Evolutionary conservation across 2,113 vertebrate genomes (phyloP).

Genomic region (Pithys albifrons): DNA sequence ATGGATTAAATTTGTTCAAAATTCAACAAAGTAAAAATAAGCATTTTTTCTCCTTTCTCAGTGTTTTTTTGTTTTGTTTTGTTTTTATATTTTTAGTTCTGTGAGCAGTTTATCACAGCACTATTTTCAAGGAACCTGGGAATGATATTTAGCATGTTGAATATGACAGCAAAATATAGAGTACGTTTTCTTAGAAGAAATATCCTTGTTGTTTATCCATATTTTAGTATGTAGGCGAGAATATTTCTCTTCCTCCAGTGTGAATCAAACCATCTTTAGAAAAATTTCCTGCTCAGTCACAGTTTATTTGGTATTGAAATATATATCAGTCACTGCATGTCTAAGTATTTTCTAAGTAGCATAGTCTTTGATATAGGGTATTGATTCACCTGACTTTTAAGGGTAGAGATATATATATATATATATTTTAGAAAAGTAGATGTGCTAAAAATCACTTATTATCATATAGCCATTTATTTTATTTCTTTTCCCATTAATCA

Average conservation of each 20-base stretch:
- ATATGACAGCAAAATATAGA: background rate
- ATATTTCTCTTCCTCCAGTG: background rate
- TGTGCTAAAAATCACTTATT: background rate
- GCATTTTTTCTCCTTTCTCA: accelerated
- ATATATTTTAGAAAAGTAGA: background rate
- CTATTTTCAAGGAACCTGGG: background rate
- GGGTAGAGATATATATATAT: background rate
- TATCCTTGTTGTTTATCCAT: background rate
- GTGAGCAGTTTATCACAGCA: background rate
- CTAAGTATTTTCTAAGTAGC: background rate
- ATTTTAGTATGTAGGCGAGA: background rate
- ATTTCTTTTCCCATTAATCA: background rate
- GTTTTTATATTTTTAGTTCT: background rate
- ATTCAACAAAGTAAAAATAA: slow-evolving; percentile 16
- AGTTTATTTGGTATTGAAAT: background rate
- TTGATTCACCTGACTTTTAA: background rate
- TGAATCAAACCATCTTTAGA: background rate
- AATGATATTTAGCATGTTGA: background rate
- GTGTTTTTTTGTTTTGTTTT: too few relatives aligned
- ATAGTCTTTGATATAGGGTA: background rate
- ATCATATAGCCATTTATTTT: background rate
- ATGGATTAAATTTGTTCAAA: background rate
- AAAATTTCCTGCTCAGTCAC: background rate
- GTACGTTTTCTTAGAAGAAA: background rate
- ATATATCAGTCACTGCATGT: background rate